Conservation (phyloP, 2,888 invertebrate species). For the Rhamnusium bicolor region DNA sequence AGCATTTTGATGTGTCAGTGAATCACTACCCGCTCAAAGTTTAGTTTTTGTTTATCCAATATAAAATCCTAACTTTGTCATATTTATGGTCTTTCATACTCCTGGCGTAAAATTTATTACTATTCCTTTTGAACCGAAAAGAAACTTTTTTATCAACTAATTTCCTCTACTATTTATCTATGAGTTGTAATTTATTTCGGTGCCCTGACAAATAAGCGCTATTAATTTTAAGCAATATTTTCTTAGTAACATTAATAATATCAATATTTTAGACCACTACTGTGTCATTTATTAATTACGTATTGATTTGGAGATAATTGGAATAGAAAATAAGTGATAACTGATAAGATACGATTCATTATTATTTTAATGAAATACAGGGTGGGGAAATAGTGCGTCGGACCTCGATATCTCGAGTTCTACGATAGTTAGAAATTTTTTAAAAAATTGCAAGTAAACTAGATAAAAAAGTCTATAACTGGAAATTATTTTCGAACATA, state of each 20-base stretch:
- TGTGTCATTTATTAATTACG: not conserved
- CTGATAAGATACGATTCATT: too few relatives aligned
- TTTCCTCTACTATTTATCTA: constrained; percentile 3
- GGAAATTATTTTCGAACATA: too few relatives aligned
- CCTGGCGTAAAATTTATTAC: not conserved
- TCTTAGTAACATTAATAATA: not conserved
- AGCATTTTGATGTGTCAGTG: not conserved
- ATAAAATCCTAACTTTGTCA: not conserved
- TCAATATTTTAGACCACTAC: not conserved
- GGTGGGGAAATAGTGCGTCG: too few relatives aligned
- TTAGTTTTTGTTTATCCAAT: not conserved
- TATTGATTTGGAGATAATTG: not conserved
- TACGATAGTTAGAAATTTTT: too few relatives aligned
- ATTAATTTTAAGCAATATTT: not conserved
- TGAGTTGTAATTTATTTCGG: not conserved
- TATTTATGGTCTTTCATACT: constrained; percentile 10
- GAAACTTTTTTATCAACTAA: not conserved
- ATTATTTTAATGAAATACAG: too few relatives aligned
- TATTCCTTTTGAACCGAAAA: not conserved
- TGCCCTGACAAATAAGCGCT: not conserved
- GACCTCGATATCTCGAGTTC: too few relatives aligned
- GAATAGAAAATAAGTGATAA: not conserved
- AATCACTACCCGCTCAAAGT: not conserved
- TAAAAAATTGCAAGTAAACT: too few relatives aligned
- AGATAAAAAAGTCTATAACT: too few relatives aligned